Percentiles rank a stretch among this genome's conserved stretches.
These are phyloP conservation scores for Lordiphosa fenestrarum DNA, from an alignment of 2,888 invertebrate species.

Conservation along the genomic window DNA sequence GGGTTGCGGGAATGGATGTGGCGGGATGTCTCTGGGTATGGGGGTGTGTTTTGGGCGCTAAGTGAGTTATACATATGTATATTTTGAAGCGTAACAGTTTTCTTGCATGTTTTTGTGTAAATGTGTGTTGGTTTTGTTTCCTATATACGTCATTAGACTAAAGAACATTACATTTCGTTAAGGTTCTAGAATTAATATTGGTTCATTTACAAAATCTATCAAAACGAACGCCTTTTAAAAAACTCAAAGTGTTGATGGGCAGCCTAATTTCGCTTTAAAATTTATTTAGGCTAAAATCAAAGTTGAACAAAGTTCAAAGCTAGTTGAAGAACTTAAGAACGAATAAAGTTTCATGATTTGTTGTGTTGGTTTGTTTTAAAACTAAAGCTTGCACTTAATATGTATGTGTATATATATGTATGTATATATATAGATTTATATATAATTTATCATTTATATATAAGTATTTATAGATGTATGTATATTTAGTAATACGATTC, in stretches of 20 bases:
- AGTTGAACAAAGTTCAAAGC: slow-evolving; percentile 14
- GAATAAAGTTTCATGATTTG: slow-evolving; percentile 27
- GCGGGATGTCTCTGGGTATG: slow-evolving; percentile 9
- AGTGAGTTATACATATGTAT: slow-evolving; percentile 36
- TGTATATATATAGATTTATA: slow-evolving; percentile 16
- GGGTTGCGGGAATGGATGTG: slow-evolving; percentile 19
- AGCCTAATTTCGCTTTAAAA: slow-evolving; percentile 43
- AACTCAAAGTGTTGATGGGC: slow-evolving; percentile 22
- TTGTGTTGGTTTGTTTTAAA: slow-evolving; percentile 34
- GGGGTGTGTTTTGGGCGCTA: slow-evolving; percentile 27
- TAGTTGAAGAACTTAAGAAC: slow-evolving; percentile 17
- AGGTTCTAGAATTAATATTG: slow-evolving; percentile 31
- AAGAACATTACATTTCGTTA: slow-evolving; percentile 56
- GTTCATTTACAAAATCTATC: slow-evolving; percentile 35
- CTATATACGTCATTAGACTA: slow-evolving; percentile 41
- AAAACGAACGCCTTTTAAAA: slow-evolving; percentile 26
- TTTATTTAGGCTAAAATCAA: slow-evolving; percentile 39
- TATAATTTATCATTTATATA: slow-evolving; percentile 34
- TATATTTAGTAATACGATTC: slow-evolving; percentile 78
- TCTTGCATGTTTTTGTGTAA: slow-evolving; percentile 61
- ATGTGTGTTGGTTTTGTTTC: slow-evolving; percentile 15
- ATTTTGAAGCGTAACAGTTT: slow-evolving; percentile 70
- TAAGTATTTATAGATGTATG: slow-evolving; percentile 45
- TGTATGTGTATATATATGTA: slow-evolving; percentile 29
- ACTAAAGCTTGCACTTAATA: slow-evolving; percentile 37